Evolutionary conservation across 2,888 invertebrate genomes (phyloP), one percentile per base, ranked within the genome.

Genomic region (Selenia dentaria): DNA sequence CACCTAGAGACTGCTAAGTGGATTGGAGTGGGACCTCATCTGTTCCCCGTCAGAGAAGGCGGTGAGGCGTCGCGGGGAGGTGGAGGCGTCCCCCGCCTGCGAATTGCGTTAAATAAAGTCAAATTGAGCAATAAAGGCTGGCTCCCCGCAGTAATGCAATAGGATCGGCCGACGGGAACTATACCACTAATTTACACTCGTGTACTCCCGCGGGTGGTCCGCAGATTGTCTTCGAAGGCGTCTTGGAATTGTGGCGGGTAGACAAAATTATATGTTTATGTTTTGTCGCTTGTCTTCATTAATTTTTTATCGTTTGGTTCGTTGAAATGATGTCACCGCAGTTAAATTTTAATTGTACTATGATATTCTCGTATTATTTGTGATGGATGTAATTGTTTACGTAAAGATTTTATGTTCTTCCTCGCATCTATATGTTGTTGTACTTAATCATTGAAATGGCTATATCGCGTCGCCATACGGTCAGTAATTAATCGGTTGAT

Each of bases 51-150:
- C 86, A 79, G 67, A 62, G 70, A 67, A 67, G 65, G 62, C 62
- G 66, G 70, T 20, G 33, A 9, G 22, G 29, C 1, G 70, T 33
- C 5, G 18, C 6, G 62, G 70, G 69, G 59, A 56, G 46, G 35
- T 34, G 47, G 47, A 56, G 50, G 51, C 43, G 57, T 63, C 60
- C 57, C 54, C 57, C 54, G 70, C 72, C 54, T 64, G 70, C 64
- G 78, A 77, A 78, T 79, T 80, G 82, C 79, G 85, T 87, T 89
- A 88, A 90, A 89, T 88, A 89, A 89, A 89, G 88, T 87, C 87
- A 89, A 90, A 91, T 90, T 90, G 91, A 90, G 88, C 88, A 89
- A 90, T 90, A 91, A 89, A 89, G 86, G 83, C 83, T 70, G 78
- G 82, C 75, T 78, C 68, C 74, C 80, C 80, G 78, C 80, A 68